These are phyloP conservation scores for Lapara coniferarum DNA, from an alignment of 2,888 invertebrate genomes.

Conservation along the genomic window DNA sequence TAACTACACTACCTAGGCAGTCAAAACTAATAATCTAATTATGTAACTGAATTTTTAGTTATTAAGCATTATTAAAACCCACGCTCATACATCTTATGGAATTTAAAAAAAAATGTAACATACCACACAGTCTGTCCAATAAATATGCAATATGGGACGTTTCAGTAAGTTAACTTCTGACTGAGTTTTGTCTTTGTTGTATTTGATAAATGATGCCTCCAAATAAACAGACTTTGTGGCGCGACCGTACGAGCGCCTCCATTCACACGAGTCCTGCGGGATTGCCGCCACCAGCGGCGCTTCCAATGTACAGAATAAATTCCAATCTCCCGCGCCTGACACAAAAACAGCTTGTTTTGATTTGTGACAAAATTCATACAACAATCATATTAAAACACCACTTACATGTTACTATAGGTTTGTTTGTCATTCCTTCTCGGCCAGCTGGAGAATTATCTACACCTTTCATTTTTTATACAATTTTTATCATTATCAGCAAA, in stretches of 20 bases:
- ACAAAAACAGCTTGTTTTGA: slow-evolving; percentile 36
- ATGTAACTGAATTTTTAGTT: background rate
- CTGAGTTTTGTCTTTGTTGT: slow-evolving; percentile 89
- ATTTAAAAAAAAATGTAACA: slow-evolving; percentile 52
- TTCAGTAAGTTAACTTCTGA: slow-evolving; percentile 91
- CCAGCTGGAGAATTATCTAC: slow-evolving; percentile 76
- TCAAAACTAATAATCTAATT: background rate
- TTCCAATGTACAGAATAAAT: slow-evolving; percentile 92
- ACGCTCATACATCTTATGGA: background rate
- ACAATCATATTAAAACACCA: slow-evolving; percentile 39
- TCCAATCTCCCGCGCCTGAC: slow-evolving; percentile 93
- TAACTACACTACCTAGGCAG: no score
- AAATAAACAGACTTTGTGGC: slow-evolving; percentile 93
- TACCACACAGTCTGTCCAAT: slow-evolving; percentile 97
- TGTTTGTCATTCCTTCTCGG: slow-evolving; percentile 86
- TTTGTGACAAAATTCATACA: slow-evolving; percentile 27
- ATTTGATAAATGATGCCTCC: slow-evolving; percentile 91
- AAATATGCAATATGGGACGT: slow-evolving; percentile 96
- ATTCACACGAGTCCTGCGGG: slow-evolving; percentile 94
- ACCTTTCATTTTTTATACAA: slow-evolving; percentile 83
- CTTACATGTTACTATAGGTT: slow-evolving; percentile 90
- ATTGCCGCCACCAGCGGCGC: slow-evolving; percentile 90
- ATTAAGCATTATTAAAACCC: background rate
- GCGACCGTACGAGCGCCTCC: slow-evolving; percentile 95
- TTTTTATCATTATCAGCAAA: slow-evolving; percentile 69